phyloP scores from a whole-genome alignment of 2,888 invertebrate species.

The Rhimphoctona megacephalus region DNA sequence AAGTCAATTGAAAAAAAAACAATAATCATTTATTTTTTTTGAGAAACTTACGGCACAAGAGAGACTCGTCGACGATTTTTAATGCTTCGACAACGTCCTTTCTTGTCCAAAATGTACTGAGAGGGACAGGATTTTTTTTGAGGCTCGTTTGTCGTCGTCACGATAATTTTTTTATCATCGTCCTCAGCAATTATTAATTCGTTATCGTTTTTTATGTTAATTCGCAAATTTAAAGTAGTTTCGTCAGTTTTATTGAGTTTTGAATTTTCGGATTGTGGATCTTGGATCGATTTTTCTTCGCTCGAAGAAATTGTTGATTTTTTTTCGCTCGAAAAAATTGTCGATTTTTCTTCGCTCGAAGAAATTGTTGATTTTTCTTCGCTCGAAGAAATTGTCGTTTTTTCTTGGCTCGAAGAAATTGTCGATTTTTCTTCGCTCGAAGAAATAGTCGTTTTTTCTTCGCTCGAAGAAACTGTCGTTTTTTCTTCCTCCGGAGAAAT shows the following conservation, averaged over 20 bases:
- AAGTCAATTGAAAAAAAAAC: not conserved
- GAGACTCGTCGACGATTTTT: conserved; percentile 76
- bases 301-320: conserved; percentile 14
- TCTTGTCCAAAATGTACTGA: conserved; percentile 79
- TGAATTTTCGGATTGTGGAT: conserved; percentile 16
- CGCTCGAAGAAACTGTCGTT: not conserved
- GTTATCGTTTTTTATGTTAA: conserved; percentile 38
- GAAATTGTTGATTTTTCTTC: not conserved
- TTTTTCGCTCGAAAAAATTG: not conserved
- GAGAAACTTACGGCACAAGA: conserved; percentile 78
- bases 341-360: not conserved
- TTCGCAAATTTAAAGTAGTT: conserved; percentile 32
- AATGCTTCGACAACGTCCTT: conserved; percentile 81
- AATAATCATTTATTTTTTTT: not conserved
- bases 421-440: conserved; percentile 1
- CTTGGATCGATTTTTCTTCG: not conserved
- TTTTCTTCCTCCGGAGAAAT: not conserved
- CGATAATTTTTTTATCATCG: conserved; percentile 6
- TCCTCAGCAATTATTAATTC: conserved; percentile 20
- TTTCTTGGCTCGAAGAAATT: not conserved
- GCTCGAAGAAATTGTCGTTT: not conserved
- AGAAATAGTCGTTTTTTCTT: not conserved
- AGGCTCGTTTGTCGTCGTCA: not conserved
- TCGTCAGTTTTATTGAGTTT: conserved; percentile 20
- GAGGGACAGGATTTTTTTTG: conserved; percentile 71